Evolutionary conservation across 2,113 vertebrate genomes (phyloP).

Genomic region (Zosterops pallidus): DNA sequence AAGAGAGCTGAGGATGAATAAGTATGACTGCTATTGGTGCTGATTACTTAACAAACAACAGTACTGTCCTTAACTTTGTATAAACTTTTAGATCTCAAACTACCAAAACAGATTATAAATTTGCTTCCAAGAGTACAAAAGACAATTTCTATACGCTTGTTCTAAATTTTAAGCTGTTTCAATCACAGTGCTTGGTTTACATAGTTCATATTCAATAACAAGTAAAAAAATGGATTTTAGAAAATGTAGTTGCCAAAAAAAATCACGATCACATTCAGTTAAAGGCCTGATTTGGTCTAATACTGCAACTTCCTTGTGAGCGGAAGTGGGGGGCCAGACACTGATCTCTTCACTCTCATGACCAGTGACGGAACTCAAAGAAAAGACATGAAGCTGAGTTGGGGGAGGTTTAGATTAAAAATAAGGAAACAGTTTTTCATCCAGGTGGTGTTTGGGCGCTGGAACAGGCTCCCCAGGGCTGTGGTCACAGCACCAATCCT

Average conservation of each 20-base stretch:
- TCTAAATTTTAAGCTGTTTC: background rate
- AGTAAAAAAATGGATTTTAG: background rate
- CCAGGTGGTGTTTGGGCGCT: background rate
- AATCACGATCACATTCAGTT: background rate
- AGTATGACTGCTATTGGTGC: background rate
- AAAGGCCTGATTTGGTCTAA: background rate
- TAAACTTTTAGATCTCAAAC: background rate
- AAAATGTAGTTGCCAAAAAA: background rate
- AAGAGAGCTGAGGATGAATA: background rate
- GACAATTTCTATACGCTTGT: background rate
- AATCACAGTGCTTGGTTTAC: background rate
- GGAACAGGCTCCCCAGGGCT: background rate
- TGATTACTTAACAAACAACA: background rate
- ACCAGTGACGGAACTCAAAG: background rate
- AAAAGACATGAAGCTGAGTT: background rate
- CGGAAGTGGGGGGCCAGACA: accelerated
- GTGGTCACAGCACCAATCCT: background rate
- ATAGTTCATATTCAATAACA: background rate
- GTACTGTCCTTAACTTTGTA: background rate
- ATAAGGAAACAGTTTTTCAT: background rate
- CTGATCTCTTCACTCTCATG: background rate
- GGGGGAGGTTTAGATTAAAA: background rate
- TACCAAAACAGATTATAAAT: background rate
- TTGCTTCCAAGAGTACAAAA: background rate
- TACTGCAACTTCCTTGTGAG: background rate